phyloP scores from a whole-genome alignment of 2,113 vertebrate species.

The Podilymbus podiceps region DNA sequence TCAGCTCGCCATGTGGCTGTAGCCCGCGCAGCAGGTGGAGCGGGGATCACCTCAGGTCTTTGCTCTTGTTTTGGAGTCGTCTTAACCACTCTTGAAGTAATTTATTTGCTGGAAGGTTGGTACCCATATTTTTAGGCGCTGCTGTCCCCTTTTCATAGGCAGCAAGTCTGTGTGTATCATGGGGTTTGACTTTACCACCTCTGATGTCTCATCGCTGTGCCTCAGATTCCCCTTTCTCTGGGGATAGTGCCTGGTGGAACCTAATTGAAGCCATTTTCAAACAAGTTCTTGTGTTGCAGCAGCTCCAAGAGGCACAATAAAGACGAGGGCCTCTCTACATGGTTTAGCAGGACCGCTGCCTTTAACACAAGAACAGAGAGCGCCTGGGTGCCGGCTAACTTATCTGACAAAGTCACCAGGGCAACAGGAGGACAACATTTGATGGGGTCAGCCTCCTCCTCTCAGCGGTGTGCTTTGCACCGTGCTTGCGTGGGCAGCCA shows the following conservation, averaged over 20 bases:
- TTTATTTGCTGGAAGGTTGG: background rate
- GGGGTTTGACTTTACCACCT: background rate
- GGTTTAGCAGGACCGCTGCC: background rate
- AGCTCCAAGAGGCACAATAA: background rate
- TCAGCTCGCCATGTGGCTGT: background rate
- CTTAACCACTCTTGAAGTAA: background rate
- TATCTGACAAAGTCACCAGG: background rate
- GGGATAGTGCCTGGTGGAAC: background rate
- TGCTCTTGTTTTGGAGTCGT: background rate
- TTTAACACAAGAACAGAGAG: background rate
- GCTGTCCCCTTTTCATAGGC: background rate
- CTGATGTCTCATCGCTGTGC: background rate
- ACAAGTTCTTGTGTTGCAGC: background rate
- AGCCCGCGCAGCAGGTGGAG: background rate
- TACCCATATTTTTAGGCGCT: background rate
- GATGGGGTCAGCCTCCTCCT: background rate
- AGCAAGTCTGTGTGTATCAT: background rate
- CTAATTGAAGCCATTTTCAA: background rate
- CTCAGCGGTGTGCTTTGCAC: background rate
- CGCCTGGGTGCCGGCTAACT: background rate
- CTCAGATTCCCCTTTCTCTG: background rate
- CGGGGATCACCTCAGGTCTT: background rate
- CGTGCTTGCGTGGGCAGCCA: background rate
- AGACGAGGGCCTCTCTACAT: fast-evolving
- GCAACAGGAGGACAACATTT: background rate